Base-by-base conservation (phyloP, 2,888 invertebrate genomes). In the Ceriagrion tenellum region DNA sequence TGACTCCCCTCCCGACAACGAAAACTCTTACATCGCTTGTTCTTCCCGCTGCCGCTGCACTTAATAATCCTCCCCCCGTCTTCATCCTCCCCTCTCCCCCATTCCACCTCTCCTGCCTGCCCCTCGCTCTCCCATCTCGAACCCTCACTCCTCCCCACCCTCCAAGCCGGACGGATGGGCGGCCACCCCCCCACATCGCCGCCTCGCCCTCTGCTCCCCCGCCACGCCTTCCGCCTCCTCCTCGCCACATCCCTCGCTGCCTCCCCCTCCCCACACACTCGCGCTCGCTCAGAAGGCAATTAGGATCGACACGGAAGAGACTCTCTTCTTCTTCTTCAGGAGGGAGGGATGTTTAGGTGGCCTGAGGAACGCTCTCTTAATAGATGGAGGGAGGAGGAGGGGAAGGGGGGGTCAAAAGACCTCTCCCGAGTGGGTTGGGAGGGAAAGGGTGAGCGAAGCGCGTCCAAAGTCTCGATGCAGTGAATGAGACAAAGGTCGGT, bases 301-400 rank as follows among this genome's bases (percentile, higher is more conserved):
- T 93, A 93, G 93, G 93, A 69, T 93, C 69, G 63, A 91, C 40
- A 47, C 63, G 91, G 91, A 91, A 91, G 91, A 63, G 59, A 23
- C 89, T 59, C 63, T n/a, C 69, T 8, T n/a, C 63, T 59, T 12
- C 59, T 20, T 69, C 26, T 69, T 69, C 69, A 12, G 69, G 8
- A 12, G 69, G 26, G 23, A 26, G 69, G 26, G 47, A 8, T 47
- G 47, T 47, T 47, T 47, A 47, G 8, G 47, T 4, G 47, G 47
- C n/a, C n/a, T n/a, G n/a, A n/a, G n/a, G n/a, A n/a, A n/a, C n/a
- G n/a, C n/a, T n/a, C n/a, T n/a, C n/a, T n/a, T n/a, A n/a, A n/a
- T n/a, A n/a, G n/a, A n/a, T n/a, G n/a, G n/a, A n/a, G n/a, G n/a
- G n/a, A n/a, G n/a, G n/a, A n/a, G n/a, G n/a, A n/a, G 2, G 8